These are phyloP conservation scores for Idaea straminata DNA, from an alignment of 2,888 invertebrate species.

Conservation along the genomic window DNA sequence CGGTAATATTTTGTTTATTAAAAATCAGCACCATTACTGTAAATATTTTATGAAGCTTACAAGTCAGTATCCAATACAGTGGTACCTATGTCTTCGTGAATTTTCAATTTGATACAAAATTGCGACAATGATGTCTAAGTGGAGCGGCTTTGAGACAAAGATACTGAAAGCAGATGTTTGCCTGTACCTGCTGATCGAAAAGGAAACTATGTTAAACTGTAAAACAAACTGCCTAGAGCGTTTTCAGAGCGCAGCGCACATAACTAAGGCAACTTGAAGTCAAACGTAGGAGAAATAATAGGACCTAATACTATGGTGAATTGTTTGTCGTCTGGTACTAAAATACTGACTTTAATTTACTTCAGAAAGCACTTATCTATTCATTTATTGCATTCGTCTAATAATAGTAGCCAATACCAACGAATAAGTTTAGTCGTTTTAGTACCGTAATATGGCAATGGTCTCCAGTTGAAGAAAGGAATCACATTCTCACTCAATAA, in stretches of 20 bases:
- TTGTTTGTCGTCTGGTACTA: conserved; percentile 18
- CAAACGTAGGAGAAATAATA: conserved; percentile 36
- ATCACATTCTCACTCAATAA: conserved; percentile 50
- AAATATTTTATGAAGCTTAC: background rate
- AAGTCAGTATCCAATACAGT: background rate
- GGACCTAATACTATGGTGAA: conserved; percentile 23
- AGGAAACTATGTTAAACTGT: conserved; percentile 72
- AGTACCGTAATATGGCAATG: background rate
- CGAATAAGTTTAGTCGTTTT: background rate
- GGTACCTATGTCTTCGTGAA: conserved; percentile 8
- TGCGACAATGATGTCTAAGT: conserved; percentile 48
- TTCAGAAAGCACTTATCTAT: background rate
- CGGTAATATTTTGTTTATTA: background rate
- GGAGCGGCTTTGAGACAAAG: conserved; percentile 37
- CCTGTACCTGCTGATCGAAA: conserved; percentile 59
- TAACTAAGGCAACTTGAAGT: conserved; percentile 37
- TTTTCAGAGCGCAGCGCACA: conserved; percentile 42
- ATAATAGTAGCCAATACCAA: background rate
- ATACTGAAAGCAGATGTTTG: conserved; percentile 59
- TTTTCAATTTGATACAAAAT: conserved; percentile 27
- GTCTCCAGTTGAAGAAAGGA: conserved; percentile 22
- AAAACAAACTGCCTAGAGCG: conserved; percentile 63
- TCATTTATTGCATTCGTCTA: background rate
- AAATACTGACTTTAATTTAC: background rate
- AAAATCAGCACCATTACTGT: background rate